A percentile compares a stretch with the other conserved stretches of the same genome.
Conservation (phyloP, 2,113 vertebrate species). For the Pollimyrus isidori region DNA sequence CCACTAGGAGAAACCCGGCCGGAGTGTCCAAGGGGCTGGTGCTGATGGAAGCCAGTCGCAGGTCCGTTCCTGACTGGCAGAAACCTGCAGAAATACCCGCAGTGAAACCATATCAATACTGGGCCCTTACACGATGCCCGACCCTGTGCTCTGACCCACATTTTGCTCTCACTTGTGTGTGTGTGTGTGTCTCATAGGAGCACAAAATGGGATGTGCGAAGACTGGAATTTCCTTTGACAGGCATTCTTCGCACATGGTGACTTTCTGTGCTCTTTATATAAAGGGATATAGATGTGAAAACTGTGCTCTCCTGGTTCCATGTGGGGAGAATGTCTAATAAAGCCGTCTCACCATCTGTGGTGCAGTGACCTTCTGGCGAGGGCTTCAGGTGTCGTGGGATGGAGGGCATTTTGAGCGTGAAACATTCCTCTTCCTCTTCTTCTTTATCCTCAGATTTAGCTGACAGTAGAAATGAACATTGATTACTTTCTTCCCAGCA, state of each 20-base stretch:
- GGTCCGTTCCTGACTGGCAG: constrained; percentile 89
- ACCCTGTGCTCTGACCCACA: background rate
- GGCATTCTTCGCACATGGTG: background rate
- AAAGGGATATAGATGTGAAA: background rate
- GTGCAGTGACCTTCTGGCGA: constrained; percentile 87
- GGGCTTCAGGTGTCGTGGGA: constrained; percentile 80
- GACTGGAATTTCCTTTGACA: background rate
- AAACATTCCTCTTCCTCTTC: constrained; percentile 81
- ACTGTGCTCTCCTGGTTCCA: background rate
- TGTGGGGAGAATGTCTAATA: background rate
- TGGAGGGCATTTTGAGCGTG: constrained; percentile 73
- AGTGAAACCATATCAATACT: background rate
- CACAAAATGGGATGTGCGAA: background rate
- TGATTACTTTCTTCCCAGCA: background rate
- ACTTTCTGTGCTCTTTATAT: background rate
- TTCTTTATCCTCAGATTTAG: constrained; percentile 50
- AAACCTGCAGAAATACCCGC: constrained; percentile 56
- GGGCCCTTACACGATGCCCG: background rate
- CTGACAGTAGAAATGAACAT: background rate
- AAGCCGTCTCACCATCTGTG: constrained; percentile 70
- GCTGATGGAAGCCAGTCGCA: constrained; percentile 76
- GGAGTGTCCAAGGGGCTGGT: constrained; percentile 77
- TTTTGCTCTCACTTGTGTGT: background rate
- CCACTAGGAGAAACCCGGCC: constrained; percentile 79
- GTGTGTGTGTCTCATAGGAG: background rate